Evolutionary conservation across 2,113 vertebrate genomes (phyloP), one percentile per base, ranked within the genome.

Genomic region (Jacana jacana): DNA sequence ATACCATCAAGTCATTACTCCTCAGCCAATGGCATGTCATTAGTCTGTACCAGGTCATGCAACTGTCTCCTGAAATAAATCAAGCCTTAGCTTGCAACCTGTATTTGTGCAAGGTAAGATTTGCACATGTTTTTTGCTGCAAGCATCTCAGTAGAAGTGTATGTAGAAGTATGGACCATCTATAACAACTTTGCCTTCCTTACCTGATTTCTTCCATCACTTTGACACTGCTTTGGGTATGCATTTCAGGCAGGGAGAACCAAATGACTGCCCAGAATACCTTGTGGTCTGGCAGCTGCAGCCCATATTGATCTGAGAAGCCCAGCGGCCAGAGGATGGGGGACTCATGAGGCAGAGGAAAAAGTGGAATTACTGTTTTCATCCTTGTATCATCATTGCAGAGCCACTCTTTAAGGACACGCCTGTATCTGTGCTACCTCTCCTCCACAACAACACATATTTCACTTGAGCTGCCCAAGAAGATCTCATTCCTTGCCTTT

Each of bases 261-360:
- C 0, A 1, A 75, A 5, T 35, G 17, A 33, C 42, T 44, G 49
- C 33, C 40, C 22, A 7, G 69, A 65, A 46, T 25, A 46, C 20
- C 49, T 28, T 7, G 13, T 16, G 19, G 44, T 76, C 25, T 35
- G n/a, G 44, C 49, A 87, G 30, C 44, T 46, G 58, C 71, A 89
- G 42, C 42, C n/a, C 0, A 0, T 31, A 22, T 13, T 23, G 40
- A 17, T 42, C 48, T 2, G 1, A 44, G 63, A 46, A 40, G 35
- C 15, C 39, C 31, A 10, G 28, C 46, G 35, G n/a, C 24, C 0
- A 1, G 28, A 44, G 63, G 44, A 35, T 17, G 30, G 7, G 39
- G 28, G 37, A 1, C 28, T 73, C 31, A 23, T 1, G 2, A 77
- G 40, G 42, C 33, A 88, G 31, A 81, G 65, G 44, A 33, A 80